A percentile compares a stretch with the other conserved stretches of the same genome.
These are phyloP conservation scores for Biston betularia DNA, from an alignment of 2,888 invertebrate genomes.

Conservation along the genomic window DNA sequence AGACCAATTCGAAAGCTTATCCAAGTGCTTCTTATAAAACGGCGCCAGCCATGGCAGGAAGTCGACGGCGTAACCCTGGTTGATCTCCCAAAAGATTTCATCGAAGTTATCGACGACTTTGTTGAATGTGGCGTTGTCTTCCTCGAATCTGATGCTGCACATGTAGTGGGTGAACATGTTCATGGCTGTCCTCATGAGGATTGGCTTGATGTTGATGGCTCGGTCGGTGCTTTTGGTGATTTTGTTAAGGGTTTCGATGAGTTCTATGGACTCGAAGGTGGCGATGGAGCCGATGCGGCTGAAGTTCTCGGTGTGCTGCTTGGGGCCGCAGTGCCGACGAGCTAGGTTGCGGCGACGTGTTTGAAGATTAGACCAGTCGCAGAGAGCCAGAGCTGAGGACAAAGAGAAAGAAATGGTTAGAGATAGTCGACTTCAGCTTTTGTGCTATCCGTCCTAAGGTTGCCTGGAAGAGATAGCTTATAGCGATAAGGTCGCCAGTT, in stretches of 20 bases:
- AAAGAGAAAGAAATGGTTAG: constrained; percentile 43
- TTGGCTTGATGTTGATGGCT: constrained; percentile 88
- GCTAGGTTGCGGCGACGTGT: constrained; percentile 92
- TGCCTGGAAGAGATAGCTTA: no score
- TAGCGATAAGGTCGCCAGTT: no score
- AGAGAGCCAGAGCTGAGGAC: constrained; percentile 92
- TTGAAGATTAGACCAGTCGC: constrained; percentile 95
- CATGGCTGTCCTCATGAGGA: constrained; percentile 90
- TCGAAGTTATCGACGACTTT: constrained; percentile 91
- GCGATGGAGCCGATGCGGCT: constrained; percentile 90
- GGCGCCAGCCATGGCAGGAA: constrained; percentile 94
- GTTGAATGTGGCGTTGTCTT: constrained; percentile 88
- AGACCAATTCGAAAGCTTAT: constrained; percentile 89
- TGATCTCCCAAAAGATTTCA: constrained; percentile 96
- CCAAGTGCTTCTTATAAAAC: constrained; percentile 89
- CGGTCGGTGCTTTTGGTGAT: constrained; percentile 70
- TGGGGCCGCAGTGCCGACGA: constrained; percentile 92
- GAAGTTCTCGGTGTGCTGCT: constrained; percentile 90
- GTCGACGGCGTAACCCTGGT: constrained; percentile 95
- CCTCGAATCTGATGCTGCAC: constrained; percentile 92
- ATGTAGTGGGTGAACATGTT: constrained; percentile 96
- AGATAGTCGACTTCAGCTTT: background rate
- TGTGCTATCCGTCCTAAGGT: no score
- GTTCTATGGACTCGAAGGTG: constrained; percentile 87
- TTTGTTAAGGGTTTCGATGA: constrained; percentile 85